Evolutionary conservation across 2,888 invertebrate species (phyloP).

Genomic region (Bombylius major): DNA sequence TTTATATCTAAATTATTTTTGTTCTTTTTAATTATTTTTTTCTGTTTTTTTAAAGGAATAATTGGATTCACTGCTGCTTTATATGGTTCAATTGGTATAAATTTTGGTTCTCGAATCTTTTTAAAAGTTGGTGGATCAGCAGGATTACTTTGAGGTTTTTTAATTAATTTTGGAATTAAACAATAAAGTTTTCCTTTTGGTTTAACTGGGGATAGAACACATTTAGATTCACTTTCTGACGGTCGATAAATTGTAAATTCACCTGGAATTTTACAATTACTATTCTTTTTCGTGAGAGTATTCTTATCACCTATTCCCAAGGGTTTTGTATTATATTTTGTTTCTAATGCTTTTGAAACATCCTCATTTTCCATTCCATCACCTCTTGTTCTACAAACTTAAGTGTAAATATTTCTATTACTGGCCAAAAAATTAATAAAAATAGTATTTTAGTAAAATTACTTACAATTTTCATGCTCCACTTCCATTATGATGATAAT

Average conservation of each 20-base stretch:
- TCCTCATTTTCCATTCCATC: constrained; percentile 13
- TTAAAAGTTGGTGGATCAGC: constrained; percentile 23
- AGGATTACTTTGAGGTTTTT: constrained; percentile 15
- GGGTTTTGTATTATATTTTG: background rate
- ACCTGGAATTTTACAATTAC: constrained; percentile 17
- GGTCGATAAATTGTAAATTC: constrained; percentile 35
- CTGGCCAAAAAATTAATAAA: no score
- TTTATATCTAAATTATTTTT: constrained; percentile 52
- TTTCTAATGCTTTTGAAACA: background rate
- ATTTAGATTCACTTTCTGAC: constrained; percentile 18
- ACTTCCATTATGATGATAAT: no score
- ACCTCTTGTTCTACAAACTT: constrained; percentile 7
- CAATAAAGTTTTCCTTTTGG: constrained; percentile 46
- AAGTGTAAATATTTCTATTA: no score
- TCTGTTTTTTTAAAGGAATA: constrained; percentile 39
- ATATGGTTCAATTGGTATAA: constrained; percentile 81
- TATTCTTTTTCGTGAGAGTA: background rate
- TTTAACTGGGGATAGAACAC: constrained; percentile 34
- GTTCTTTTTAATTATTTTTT: constrained; percentile 19
- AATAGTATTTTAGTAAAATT: background rate
- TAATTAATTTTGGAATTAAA: constrained; percentile 49
- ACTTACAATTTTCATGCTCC: background rate
- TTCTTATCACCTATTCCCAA: no score
- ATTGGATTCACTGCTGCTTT: constrained; percentile 74
- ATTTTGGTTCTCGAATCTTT: constrained; percentile 54